Base-by-base conservation (phyloP, 2,113 vertebrate species). In the Grus americana region DNA sequence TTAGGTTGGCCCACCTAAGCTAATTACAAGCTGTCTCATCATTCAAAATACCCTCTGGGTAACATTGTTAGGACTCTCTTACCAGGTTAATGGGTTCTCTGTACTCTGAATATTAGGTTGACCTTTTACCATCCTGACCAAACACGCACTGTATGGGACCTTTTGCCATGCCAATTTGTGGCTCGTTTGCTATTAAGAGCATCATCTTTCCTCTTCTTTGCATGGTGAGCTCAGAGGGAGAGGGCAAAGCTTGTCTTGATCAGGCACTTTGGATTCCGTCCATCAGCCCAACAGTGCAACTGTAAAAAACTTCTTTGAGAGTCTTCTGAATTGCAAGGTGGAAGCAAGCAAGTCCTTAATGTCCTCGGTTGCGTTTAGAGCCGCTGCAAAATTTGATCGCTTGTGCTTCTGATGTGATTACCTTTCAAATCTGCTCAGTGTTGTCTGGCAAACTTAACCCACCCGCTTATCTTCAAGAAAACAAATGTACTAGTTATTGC, bases 1-100 rank as follows among this genome's bases (percentile, higher is more conserved):
- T 95, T 93, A 87, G 84, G 42, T 29, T 95, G 85, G 70, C 73
- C 96, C 66, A 76, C 70, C 88, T 82, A 30, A 58, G 38, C 79
- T 95, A 75, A 86, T 92, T 93, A 85, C 27, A 79, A 74, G 55
- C 65, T 94, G 91, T 62, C 84, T 92, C 78, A 87, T 84, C 62
- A 24, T 73, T 70, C 73, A 54, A 70, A 93, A 90, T 47, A 52
- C 78, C 70, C 58, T 79, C 72, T 58, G 78, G 91, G 27, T 85
- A 92, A 46, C 30, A 2, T 50, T 36, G 81, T 90, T 78, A 66
- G 81, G 89, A 34, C 58, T 92, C 68, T 89, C 8, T 76, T 20
- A 40, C 4, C 49, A 55, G 58, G 58, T 79, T 89, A 81, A 92
- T 93, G 92, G 42, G 6, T 67, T 83, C 68, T 95, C 91, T 83